These are phyloP conservation scores for Leucopternis melanops DNA, from an alignment of 2,113 vertebrate genomes.

Conservation along the genomic window DNA sequence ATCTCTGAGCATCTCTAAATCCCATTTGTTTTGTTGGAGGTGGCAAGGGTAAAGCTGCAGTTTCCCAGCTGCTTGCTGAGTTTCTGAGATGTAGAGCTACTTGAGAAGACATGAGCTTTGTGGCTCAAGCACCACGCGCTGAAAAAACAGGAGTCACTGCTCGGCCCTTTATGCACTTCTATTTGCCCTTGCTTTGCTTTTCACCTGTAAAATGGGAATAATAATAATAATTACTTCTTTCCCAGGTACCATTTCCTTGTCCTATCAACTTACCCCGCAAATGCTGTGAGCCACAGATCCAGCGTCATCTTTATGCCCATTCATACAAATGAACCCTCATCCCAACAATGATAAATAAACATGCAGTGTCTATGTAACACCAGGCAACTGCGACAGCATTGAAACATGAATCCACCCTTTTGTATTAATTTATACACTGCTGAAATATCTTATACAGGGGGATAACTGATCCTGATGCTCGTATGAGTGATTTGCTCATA, in stretches of 20 bases:
- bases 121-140: fast-evolving
- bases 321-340: neutral
- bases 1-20: neutral
- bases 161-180: neutral
- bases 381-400: neutral
- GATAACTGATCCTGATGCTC: neutral
- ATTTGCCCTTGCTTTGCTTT: neutral
- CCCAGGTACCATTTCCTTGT: neutral
- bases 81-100: neutral
- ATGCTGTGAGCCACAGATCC: neutral
- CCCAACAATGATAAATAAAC: neutral
- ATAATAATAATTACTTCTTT: neutral
- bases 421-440: neutral
- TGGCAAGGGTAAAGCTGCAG: neutral
- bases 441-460: neutral
- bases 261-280: neutral
- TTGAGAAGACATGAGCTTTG: neutral
- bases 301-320: neutral
- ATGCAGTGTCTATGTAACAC: neutral
- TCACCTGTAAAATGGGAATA: neutral
- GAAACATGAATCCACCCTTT: neutral
- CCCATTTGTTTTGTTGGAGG: neutral
- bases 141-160: neutral
- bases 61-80: neutral
- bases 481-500: neutral